Conservation (phyloP, 2,888 invertebrate genomes). For the Apamea sordens region DNA sequence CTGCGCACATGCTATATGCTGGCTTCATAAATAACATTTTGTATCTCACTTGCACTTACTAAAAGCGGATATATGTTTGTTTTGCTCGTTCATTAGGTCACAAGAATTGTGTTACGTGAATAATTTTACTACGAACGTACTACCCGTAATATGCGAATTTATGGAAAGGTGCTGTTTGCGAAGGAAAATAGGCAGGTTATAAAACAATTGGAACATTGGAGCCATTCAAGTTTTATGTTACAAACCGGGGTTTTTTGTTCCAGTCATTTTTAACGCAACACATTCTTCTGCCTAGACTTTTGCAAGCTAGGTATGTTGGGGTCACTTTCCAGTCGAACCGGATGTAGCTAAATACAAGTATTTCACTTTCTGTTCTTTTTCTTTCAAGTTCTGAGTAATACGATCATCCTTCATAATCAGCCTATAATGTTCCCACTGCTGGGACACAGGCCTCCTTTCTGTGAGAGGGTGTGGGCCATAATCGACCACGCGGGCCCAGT, state of each 20-base stretch:
- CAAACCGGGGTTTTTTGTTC: neutral
- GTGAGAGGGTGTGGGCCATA: too few relatives aligned
- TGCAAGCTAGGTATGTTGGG: neutral
- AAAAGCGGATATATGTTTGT: neutral
- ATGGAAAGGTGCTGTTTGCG: neutral
- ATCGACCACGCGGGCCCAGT: too few relatives aligned
- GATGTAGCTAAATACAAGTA: neutral
- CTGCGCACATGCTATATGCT: slow-evolving; percentile 14
- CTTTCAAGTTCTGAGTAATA: neutral
- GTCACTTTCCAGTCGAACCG: neutral
- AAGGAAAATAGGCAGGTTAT: neutral
- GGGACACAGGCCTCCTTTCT: too few relatives aligned
- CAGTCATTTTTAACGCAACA: neutral
- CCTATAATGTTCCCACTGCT: too few relatives aligned
- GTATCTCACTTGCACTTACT: slow-evolving; percentile 20
- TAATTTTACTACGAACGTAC: neutral
- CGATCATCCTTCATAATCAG: too few relatives aligned
- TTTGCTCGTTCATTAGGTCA: slow-evolving; percentile 10
- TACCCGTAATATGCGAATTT: neutral
- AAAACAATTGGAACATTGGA: neutral
- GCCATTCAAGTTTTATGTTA: neutral
- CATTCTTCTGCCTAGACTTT: neutral
- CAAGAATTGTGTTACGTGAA: slow-evolving; percentile 18
- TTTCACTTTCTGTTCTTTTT: too few relatives aligned
- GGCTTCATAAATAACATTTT: slow-evolving; percentile 8